Evolutionary conservation across 2,113 vertebrate genomes (phyloP).

Genomic region (Lepisosteus oculatus): DNA sequence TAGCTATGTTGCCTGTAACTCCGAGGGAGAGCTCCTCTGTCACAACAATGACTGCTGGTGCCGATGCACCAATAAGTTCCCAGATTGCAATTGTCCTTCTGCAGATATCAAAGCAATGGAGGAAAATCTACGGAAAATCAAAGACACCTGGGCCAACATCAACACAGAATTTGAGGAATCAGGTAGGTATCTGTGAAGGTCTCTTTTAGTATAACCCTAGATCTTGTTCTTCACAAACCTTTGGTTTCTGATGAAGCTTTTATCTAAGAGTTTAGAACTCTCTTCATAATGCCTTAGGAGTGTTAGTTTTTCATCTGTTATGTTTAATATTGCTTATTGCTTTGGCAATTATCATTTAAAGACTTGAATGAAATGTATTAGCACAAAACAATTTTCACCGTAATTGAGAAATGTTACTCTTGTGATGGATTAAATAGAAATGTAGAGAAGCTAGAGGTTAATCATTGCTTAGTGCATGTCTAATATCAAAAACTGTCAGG

Average conservation of each 20-base stretch:
- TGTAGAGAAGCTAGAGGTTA: too few species aligned
- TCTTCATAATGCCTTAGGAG: too few species aligned
- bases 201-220: background rate
- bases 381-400: too few species aligned
- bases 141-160: conserved; percentile 74
- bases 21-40: conserved; percentile 87
- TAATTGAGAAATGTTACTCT: too few species aligned
- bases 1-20: conserved; percentile 94
- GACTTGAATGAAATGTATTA: too few species aligned
- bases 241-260: background rate
- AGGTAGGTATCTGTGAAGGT: conserved; percentile 60
- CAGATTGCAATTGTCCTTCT: conserved; percentile 91
- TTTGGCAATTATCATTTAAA: too few species aligned
- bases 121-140: conserved; percentile 80
- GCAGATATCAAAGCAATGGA: conserved; percentile 89
- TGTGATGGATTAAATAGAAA: too few species aligned
- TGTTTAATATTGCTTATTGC: too few species aligned
- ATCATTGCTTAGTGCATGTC: too few species aligned
- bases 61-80: conserved; percentile 77
- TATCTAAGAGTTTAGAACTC: too few species aligned
- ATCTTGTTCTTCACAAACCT: background rate
- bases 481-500: too few species aligned
- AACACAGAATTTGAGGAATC: conserved; percentile 88
- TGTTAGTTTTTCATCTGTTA: too few species aligned
- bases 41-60: conserved; percentile 90